phyloP scores from a whole-genome alignment of 2,113 vertebrate species.

The Chauna torquata region DNA sequence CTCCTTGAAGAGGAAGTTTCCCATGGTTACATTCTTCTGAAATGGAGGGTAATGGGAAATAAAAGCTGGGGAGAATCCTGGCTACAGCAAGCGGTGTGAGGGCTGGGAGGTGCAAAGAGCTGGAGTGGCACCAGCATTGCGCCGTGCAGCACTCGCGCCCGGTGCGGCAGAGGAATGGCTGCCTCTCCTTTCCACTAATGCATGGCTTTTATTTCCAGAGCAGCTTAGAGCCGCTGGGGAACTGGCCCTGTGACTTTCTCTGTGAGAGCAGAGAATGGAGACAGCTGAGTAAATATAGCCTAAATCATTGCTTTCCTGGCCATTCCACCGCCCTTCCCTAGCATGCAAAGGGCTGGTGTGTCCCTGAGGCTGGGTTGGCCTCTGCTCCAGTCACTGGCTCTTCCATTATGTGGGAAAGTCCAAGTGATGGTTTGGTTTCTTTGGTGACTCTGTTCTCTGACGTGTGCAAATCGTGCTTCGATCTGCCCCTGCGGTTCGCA shows the following conservation, averaged over 20 bases:
- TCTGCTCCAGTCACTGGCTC: not conserved
- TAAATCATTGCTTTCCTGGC: conserved; percentile 56
- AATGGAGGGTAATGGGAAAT: not conserved
- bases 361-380: conserved; percentile 33
- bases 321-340: conserved; percentile 9
- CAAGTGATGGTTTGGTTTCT: conserved; percentile 16
- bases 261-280: conserved; percentile 51
- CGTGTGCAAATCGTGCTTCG: not conserved
- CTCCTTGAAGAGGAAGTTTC: not conserved
- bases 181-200: not conserved
- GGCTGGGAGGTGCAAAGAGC: not conserved
- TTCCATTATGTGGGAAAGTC: conserved; percentile 31
- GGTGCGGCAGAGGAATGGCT: not conserved
- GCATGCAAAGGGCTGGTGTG: not conserved
- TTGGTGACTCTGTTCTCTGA: not conserved
- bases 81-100: not conserved
- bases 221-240: conserved; percentile 35
- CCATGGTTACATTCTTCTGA: rapidly evolving
- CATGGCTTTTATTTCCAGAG: not conserved
- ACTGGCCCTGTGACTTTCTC: conserved; percentile 56
- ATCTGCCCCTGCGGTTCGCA: not conserved
- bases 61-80: not conserved
- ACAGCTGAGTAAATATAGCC: conserved; percentile 69
- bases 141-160: not conserved
- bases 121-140: not conserved